Evolutionary conservation across 1,140 invertebrate genomes (phyloP).

Genomic region (Zeugodacus cucurbitae): DNA sequence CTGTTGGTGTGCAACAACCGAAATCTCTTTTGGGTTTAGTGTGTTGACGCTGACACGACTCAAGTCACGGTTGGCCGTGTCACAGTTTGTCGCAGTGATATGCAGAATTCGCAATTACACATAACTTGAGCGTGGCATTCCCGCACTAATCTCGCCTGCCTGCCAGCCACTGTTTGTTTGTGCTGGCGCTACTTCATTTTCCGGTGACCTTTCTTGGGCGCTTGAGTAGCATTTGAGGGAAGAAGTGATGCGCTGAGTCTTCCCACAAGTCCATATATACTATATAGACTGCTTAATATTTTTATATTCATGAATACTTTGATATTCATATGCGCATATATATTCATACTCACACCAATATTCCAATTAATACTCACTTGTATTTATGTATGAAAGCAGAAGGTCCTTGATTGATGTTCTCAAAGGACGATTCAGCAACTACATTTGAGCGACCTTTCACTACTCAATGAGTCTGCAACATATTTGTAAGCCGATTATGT

Average conservation of each 20-base stretch:
- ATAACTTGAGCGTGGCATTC: background rate
- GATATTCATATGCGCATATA: too few relatives aligned
- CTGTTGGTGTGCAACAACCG: background rate
- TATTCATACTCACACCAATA: background rate
- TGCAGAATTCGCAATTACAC: background rate
- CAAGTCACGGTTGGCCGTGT: background rate
- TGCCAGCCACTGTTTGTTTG: background rate
- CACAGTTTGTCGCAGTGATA: background rate
- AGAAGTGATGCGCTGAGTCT: too few relatives aligned
- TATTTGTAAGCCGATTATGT: background rate
- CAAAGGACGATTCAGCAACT: too few relatives aligned
- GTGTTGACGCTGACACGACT: background rate
- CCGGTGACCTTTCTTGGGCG: too few relatives aligned
- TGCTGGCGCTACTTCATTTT: background rate
- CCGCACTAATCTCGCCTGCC: background rate
- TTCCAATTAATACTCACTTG: too few relatives aligned
- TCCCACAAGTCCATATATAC: too few relatives aligned
- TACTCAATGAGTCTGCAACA: background rate
- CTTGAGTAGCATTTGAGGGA: too few relatives aligned
- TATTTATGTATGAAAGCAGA: too few relatives aligned
- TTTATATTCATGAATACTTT: background rate
- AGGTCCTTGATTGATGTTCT: too few relatives aligned
- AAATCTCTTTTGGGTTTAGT: background rate
- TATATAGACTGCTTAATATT: background rate
- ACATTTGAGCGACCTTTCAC: background rate